These are phyloP conservation scores for Arrhopalites spinosus DNA, from an alignment of 2,888 invertebrate genomes.

Conservation along the genomic window DNA sequence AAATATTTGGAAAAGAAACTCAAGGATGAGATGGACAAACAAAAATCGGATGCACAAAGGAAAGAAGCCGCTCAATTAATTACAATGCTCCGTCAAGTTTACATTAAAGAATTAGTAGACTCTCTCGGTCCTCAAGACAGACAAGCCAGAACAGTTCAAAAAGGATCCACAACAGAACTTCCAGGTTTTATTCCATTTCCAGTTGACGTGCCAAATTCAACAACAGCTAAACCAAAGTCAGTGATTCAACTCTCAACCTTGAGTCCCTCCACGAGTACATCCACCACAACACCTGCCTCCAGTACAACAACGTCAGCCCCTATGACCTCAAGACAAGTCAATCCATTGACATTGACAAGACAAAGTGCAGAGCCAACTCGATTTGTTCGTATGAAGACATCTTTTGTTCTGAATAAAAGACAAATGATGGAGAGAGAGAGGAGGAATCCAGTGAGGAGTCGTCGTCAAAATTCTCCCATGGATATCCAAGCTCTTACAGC, in stretches of 20 bases:
- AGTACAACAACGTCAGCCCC: background rate
- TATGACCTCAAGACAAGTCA: background rate
- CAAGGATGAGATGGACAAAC: conserved; percentile 18
- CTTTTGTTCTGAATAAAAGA: background rate
- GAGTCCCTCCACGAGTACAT: background rate
- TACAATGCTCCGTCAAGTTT: conserved; percentile 28
- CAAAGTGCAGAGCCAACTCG: background rate
- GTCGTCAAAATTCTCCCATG: conserved; percentile 14
- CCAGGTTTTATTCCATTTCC: conserved; percentile 32
- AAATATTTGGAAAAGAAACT: conserved; percentile 32
- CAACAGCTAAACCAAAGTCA: conserved; percentile 24
- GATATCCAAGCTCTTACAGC: conserved; percentile 25
- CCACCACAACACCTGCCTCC: background rate
- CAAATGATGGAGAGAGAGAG: background rate
- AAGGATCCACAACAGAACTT: background rate
- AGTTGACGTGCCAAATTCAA: conserved; percentile 26
- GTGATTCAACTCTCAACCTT: background rate
- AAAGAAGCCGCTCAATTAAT: conserved; percentile 33
- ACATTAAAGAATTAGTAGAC: conserved; percentile 30
- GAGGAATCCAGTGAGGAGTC: background rate
- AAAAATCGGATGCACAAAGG: conserved; percentile 22
- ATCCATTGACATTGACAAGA: background rate
- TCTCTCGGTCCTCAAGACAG: conserved; percentile 9
- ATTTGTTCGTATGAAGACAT: conserved; percentile 9
- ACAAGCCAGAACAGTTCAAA: background rate